Conservation (phyloP, 2,113 vertebrate species). For the Macrotis lagotis region DNA sequence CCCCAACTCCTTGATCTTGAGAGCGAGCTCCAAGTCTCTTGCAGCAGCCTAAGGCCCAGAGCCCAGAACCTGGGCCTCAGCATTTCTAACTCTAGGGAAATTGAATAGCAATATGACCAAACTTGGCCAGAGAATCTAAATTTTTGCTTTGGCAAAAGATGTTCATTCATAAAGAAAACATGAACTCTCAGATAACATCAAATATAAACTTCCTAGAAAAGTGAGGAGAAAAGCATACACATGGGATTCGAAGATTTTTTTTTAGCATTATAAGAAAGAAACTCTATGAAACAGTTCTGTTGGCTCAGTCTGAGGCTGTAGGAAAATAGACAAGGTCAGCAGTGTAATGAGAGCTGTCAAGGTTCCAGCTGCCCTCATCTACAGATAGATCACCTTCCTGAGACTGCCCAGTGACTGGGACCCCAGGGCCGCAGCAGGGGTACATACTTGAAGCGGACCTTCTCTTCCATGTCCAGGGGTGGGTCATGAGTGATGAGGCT, state of each 20-base stretch:
- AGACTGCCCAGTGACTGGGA: not conserved
- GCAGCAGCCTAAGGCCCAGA: not conserved
- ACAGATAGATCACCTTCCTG: not conserved
- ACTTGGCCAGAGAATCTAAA: not conserved
- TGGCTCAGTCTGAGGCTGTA: not conserved
- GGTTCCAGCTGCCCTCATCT: not conserved
- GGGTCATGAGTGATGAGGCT: conserved; percentile 94
- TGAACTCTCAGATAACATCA: not conserved
- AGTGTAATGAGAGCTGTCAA: not conserved
- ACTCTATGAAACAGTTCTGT: accelerated
- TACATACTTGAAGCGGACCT: conserved; percentile 97
- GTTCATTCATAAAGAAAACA: not conserved
- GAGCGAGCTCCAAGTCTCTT: not conserved
- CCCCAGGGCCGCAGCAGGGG: not conserved
- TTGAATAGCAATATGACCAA: not conserved
- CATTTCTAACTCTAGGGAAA: not conserved
- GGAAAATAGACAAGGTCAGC: not conserved
- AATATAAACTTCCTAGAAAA: not conserved
- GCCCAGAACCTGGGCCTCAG: not conserved
- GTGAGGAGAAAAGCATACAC: not conserved
- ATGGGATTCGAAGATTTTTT: not conserved
- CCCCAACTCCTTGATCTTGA: too few relatives aligned
- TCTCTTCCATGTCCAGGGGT: conserved; percentile 93
- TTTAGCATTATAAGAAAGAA: not conserved
- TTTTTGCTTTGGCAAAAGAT: not conserved